Evolutionary conservation across 2,797 vertebrate species (phyloP).

Genomic region (Vultur gryphus): DNA sequence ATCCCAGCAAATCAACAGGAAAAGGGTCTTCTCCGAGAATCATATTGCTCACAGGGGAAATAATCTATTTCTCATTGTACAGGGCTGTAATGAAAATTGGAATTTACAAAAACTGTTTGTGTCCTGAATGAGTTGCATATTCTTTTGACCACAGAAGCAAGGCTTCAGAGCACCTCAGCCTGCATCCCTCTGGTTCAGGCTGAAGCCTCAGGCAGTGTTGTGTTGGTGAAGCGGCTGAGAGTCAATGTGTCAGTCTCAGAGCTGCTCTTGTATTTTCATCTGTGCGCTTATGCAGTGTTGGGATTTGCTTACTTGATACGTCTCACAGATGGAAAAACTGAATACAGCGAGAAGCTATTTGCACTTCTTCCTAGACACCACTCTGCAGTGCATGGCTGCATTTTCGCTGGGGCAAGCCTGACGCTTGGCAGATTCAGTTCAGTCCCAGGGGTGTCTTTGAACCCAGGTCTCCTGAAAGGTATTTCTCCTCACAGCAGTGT

Average conservation of each 20-base stretch:
- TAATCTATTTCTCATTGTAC: neutral
- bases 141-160: neutral
- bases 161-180: neutral
- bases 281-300: neutral
- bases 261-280: neutral
- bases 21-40: neutral
- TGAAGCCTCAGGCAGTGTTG: neutral
- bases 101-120: neutral
- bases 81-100: neutral
- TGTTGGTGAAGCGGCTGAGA: neutral
- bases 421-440: neutral
- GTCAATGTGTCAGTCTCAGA: neutral
- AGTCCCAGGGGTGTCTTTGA: neutral
- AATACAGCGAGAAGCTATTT: neutral
- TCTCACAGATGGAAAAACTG: constrained; percentile 38
- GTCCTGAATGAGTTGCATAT: rapidly evolving
- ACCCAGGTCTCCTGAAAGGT: neutral
- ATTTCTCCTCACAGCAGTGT: neutral
- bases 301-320: neutral
- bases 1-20: neutral
- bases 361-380: neutral
- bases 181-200: neutral
- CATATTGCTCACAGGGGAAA: neutral
- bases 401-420: neutral
- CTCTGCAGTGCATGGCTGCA: rapidly evolving